Percentiles rank a stretch among this genome's conserved stretches.
Conservation (phyloP, 2,113 vertebrate genomes). For the Triplophysa siluroides region DNA sequence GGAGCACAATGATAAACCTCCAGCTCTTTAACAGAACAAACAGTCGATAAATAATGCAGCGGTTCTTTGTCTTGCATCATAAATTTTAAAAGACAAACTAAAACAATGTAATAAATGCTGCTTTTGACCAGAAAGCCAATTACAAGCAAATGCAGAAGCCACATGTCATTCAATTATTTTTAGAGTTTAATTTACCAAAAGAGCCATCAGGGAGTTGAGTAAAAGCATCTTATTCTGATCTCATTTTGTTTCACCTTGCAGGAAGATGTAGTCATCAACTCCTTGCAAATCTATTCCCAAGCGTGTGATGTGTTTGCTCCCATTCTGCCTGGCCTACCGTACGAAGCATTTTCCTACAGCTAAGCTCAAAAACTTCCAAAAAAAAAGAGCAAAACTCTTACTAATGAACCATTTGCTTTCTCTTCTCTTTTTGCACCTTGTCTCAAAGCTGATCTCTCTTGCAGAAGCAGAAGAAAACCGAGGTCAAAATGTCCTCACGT, state of each 20-base stretch:
- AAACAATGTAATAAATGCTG: constrained; percentile 28
- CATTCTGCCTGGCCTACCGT: constrained; percentile 29
- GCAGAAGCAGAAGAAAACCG: constrained; percentile 58
- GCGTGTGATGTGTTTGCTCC: constrained; percentile 36
- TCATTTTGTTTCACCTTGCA: constrained; percentile 49
- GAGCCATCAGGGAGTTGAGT: constrained; percentile 30
- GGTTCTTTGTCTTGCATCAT: constrained; percentile 2
- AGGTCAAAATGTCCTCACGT: constrained; percentile 62
- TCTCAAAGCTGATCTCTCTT: constrained; percentile 61
- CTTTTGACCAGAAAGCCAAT: constrained; percentile 34
- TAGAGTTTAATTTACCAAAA: constrained; percentile 36
- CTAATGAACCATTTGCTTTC: constrained; percentile 54
- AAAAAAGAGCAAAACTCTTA: constrained; percentile 56
- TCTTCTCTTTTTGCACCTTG: constrained; percentile 42
- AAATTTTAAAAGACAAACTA: constrained; percentile 13
- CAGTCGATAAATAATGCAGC: constrained; percentile 8
- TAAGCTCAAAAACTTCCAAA: constrained; percentile 49
- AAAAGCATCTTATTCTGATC: constrained; percentile 33
- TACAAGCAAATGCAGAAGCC: constrained; percentile 28
- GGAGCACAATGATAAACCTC: background rate
- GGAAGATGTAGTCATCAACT: constrained; percentile 41
- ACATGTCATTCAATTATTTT: constrained; percentile 41
- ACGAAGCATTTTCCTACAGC: constrained; percentile 34
- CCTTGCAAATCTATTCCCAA: constrained; percentile 30
- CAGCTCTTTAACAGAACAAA: constrained; percentile 15